These are phyloP conservation scores for Serripes groenlandicus DNA, from an alignment of 2,888 invertebrate genomes.

Conservation along the genomic window DNA sequence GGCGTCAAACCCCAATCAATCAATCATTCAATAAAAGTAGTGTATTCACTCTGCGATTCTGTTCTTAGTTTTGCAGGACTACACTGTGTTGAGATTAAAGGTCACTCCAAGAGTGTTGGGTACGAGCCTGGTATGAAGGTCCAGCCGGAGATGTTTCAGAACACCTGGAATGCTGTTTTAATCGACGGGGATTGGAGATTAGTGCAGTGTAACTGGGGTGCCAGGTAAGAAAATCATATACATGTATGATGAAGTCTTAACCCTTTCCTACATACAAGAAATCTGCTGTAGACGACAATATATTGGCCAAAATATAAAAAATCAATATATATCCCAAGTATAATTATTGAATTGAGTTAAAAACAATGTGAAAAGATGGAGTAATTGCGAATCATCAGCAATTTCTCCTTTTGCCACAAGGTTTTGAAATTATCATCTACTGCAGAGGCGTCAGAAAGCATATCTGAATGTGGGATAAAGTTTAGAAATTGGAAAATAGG, in stretches of 20 bases:
- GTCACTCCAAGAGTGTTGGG: conserved; percentile 86
- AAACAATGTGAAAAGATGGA: not conserved
- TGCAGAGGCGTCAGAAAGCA: too few relatives aligned
- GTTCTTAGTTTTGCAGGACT: conserved; percentile 85
- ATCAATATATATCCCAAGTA: not conserved
- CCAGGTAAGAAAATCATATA: conserved; percentile 50
- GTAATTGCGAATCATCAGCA: too few relatives aligned
- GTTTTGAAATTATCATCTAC: too few relatives aligned
- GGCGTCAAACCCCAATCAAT: too few relatives aligned
- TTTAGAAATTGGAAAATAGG: too few relatives aligned
- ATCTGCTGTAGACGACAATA: not conserved
- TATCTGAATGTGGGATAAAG: too few relatives aligned
- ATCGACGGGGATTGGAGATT: conserved; percentile 86
- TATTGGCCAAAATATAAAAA: too few relatives aligned
- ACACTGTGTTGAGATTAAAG: conserved; percentile 86
- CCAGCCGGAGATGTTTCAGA: conserved; percentile 85
- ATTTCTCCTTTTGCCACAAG: not conserved
- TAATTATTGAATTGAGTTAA: not conserved
- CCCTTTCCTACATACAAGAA: not conserved
- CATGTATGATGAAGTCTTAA: not conserved
- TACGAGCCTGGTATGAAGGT: conserved; percentile 87
- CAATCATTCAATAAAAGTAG: too few relatives aligned
- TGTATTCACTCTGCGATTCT: too few relatives aligned
- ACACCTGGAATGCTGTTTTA: conserved; percentile 86
- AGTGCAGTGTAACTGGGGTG: conserved; percentile 87